Conservation (phyloP, 2,888 invertebrate species). For the Coenonympha arcania region DNA sequence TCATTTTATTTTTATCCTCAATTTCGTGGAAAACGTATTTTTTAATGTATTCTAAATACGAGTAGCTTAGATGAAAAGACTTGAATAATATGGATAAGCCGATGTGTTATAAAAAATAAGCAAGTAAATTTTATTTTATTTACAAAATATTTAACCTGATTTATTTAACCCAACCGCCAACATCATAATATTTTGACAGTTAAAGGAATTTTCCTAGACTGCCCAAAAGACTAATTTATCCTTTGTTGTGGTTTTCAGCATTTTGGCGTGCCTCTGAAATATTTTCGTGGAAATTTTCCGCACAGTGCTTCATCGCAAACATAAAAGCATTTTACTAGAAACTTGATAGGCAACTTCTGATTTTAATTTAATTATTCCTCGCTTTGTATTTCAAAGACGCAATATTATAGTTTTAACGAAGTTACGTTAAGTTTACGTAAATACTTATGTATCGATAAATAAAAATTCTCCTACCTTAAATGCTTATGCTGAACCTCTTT, state of each 20-base stretch:
- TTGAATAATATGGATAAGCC: too few relatives aligned
- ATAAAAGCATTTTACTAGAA: conserved; percentile 1
- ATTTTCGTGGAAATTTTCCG: conserved; percentile 12
- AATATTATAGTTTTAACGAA: too few relatives aligned
- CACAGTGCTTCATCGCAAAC: not conserved
- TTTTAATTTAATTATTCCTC: not conserved
- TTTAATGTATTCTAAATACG: too few relatives aligned
- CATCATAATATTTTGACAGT: conserved; percentile 7
- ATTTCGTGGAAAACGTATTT: not conserved
- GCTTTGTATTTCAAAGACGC: too few relatives aligned
- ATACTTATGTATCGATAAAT: too few relatives aligned
- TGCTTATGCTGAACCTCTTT: too few relatives aligned
- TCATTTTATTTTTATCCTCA: not conserved
- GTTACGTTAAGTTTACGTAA: too few relatives aligned
- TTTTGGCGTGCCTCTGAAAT: conserved; percentile 15
- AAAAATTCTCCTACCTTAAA: too few relatives aligned
- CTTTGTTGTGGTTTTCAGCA: conserved; percentile 20
- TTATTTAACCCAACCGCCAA: not conserved
- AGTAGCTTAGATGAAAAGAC: too few relatives aligned
- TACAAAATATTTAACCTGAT: too few relatives aligned
- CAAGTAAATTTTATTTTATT: not conserved
- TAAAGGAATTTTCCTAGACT: conserved; percentile 20
- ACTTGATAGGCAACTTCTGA: not conserved
- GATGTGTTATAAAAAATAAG: too few relatives aligned
- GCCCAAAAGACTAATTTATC: conserved; percentile 17